Evolutionary conservation across 2,888 invertebrate genomes (phyloP).

Genomic region (Clistopyga incitator): DNA sequence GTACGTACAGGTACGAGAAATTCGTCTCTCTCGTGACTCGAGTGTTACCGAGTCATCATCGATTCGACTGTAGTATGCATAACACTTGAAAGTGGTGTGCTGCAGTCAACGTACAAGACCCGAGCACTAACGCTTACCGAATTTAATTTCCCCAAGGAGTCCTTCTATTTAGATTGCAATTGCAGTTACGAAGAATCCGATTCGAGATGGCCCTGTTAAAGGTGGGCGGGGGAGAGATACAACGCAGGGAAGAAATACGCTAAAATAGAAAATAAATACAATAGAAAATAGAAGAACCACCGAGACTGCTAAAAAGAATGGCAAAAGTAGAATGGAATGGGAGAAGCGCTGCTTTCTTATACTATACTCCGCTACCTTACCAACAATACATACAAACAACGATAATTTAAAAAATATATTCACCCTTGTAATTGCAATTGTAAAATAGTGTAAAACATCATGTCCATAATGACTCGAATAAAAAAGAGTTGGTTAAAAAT

Average conservation of each 20-base stretch:
- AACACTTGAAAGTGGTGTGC: conserved; percentile 6
- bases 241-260: neutral
- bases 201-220: conserved; percentile 35
- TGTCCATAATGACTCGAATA: too few relatives aligned
- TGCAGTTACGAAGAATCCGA: conserved; percentile 57
- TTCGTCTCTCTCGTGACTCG: neutral
- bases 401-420: too few relatives aligned
- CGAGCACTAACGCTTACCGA: conserved; percentile 54
- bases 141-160: conserved; percentile 62
- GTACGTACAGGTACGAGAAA: neutral
- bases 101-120: neutral
- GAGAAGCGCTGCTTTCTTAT: too few relatives aligned
- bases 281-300: conserved; percentile 1
- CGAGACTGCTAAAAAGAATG: neutral
- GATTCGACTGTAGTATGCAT: conserved; percentile 41
- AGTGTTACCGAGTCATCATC: conserved; percentile 25
- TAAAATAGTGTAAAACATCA: too few relatives aligned
- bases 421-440: too few relatives aligned
- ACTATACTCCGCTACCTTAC: too few relatives aligned
- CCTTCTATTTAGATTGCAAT: conserved; percentile 47
- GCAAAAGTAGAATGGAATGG: neutral
- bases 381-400: too few relatives aligned
- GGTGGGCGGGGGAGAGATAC: neutral
- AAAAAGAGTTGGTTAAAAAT: too few relatives aligned
- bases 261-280: conserved; percentile 14